Evolutionary conservation across 1,140 invertebrate species (phyloP).

Genomic region (Bactericera cockerelli): DNA sequence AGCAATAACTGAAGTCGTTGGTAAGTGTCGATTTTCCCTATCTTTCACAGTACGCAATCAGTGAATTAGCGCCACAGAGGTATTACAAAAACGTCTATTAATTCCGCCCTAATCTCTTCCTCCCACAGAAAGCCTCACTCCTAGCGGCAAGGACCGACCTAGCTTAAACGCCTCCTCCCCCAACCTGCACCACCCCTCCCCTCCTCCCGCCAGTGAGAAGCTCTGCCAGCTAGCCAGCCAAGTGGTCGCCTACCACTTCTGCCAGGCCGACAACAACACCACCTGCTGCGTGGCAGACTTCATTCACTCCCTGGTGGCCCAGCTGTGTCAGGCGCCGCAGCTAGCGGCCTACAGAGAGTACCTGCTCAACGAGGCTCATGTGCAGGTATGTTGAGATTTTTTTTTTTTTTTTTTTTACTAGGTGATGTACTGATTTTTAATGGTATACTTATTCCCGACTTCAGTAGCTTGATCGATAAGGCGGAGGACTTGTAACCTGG

Average conservation of each 20-base stretch:
- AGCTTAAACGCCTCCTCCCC: constrained; percentile 22
- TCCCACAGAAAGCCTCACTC: constrained; percentile 21
- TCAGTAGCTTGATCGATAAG: too few species aligned
- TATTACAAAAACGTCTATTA: too few species aligned
- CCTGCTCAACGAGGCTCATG: constrained; percentile 62
- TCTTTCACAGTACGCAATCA: too few species aligned
- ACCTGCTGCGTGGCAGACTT: constrained; percentile 89
- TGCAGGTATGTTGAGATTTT: constrained; percentile 34
- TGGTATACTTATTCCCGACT: too few species aligned
- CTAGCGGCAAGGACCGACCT: constrained; percentile 27
- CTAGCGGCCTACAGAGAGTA: constrained; percentile 71
- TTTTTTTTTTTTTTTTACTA: too few species aligned
- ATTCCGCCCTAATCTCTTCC: too few species aligned
- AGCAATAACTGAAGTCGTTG: too few species aligned
- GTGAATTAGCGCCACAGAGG: too few species aligned
- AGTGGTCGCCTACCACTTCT: constrained; percentile 89
- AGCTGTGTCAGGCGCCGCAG: constrained; percentile 72
- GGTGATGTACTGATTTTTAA: too few species aligned
- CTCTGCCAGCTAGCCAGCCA: constrained; percentile 53
- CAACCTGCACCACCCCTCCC: constrained; percentile 30
- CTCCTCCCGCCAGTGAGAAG: constrained; percentile 32
- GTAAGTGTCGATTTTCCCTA: too few species aligned
- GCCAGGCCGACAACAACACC: constrained; percentile 78
- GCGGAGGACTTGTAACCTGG: too few species aligned
- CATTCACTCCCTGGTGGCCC: constrained; percentile 81